Conservation (phyloP, 2,797 vertebrate genomes). For the Cuniculus paca region DNA sequence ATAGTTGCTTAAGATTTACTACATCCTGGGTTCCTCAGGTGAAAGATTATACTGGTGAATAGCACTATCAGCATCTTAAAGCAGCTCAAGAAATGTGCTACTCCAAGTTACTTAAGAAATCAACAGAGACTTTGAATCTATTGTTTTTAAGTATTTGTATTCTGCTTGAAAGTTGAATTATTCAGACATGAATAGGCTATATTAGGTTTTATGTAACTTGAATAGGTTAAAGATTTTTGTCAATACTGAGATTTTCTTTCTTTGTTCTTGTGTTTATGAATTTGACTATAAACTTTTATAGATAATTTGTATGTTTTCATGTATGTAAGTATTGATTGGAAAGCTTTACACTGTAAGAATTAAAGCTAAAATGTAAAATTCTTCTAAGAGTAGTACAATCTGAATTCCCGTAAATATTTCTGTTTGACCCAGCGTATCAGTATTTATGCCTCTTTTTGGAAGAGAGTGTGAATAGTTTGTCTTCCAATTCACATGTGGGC, state of each 20-base stretch:
- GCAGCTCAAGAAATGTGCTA: neutral
- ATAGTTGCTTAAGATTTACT: neutral
- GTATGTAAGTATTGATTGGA: neutral
- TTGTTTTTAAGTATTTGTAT: neutral
- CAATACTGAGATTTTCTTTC: slow-evolving; percentile 35
- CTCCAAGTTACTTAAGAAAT: neutral
- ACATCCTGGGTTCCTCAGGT: slow-evolving; percentile 45
- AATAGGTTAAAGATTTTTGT: neutral
- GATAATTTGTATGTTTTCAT: slow-evolving; percentile 16
- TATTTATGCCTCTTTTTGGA: slow-evolving; percentile 54
- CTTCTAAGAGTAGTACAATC: neutral
- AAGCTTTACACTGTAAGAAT: neutral
- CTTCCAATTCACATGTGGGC: slow-evolving; percentile 65
- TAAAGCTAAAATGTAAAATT: slow-evolving; percentile 13
- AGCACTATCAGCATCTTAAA: neutral
- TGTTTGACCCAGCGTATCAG: neutral
- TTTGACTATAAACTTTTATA: slow-evolving; percentile 13
- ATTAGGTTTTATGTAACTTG: neutral
- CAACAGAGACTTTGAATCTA: neutral
- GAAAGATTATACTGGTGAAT: neutral
- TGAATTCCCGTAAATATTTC: slow-evolving; percentile 45
- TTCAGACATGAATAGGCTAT: neutral
- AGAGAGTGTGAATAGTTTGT: slow-evolving; percentile 72
- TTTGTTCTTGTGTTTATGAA: slow-evolving; percentile 1
- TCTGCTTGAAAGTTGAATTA: neutral